A percentile compares a stretch with the other conserved stretches of the same genome.
These are phyloP conservation scores for Ormyrus labotus DNA, from an alignment of 2,888 invertebrate genomes.

Conservation along the genomic window DNA sequence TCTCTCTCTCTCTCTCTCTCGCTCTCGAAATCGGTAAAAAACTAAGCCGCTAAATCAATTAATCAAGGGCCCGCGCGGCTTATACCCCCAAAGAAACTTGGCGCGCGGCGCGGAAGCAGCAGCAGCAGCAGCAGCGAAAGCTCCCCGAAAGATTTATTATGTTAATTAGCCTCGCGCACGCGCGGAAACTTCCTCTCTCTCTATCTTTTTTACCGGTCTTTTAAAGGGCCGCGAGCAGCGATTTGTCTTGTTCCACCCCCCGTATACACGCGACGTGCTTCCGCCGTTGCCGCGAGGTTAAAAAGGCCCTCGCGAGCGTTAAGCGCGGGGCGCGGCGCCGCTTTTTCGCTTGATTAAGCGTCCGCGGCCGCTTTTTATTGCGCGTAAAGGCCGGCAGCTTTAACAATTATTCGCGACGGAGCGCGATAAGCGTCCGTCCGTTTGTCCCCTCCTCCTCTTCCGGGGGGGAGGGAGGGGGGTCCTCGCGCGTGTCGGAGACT, in stretches of 20 bases:
- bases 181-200: neutral
- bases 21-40: neutral
- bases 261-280: neutral
- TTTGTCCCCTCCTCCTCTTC: no score
- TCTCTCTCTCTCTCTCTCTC: no score
- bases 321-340: neutral
- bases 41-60: slow-evolving; percentile 27
- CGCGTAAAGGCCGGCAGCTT: no score
- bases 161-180: slow-evolving; percentile 29
- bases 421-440: slow-evolving; percentile 4
- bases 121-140: neutral
- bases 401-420: no score
- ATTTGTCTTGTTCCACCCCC: neutral
- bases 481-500: neutral
- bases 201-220: no score
- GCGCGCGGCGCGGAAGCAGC: neutral
- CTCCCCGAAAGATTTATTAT: slow-evolving; percentile 40
- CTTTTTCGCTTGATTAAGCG: slow-evolving; percentile 39
- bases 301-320: neutral
- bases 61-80: slow-evolving; percentile 22
- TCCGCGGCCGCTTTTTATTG: slow-evolving; percentile 16
- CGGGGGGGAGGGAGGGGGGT: no score
- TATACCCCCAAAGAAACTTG: slow-evolving; percentile 3
- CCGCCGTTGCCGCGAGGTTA: neutral
- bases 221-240: neutral